These are phyloP conservation scores for Brevipalpus yothersi DNA, from an alignment of 1,140 invertebrate genomes.

Conservation along the genomic window DNA sequence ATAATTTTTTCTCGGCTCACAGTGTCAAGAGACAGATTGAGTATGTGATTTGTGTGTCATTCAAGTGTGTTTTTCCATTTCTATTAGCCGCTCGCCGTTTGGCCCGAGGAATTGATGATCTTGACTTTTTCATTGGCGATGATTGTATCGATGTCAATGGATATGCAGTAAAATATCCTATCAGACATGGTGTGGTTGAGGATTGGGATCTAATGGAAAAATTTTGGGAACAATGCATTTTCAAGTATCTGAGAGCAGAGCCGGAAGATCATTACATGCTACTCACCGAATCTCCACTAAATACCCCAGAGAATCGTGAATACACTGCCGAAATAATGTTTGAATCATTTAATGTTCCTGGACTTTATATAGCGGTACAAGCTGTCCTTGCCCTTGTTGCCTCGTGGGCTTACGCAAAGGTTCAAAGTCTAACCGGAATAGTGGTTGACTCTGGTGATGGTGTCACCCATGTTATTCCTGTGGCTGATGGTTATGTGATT, in stretches of 20 bases:
- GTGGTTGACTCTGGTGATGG: slow-evolving; percentile 98
- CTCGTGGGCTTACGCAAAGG: slow-evolving; percentile 49
- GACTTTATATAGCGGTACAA: slow-evolving; percentile 93
- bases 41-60: too few species aligned
- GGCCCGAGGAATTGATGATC: slow-evolving; percentile 84
- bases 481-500: slow-evolving; percentile 97
- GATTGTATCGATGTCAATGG: slow-evolving; percentile 85
- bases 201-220: slow-evolving; percentile 99
- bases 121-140: slow-evolving; percentile 94
- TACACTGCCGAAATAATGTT: slow-evolving; percentile 99
- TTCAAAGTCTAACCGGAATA: slow-evolving; percentile 73
- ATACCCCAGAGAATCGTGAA: slow-evolving; percentile 97
- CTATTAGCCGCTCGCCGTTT: slow-evolving; percentile 41
- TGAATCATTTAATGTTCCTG: slow-evolving; percentile 98
- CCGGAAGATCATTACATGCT: slow-evolving; percentile 98
- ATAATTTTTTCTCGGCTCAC: too few species aligned
- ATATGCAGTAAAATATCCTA: slow-evolving; percentile 91
- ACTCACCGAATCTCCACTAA: slow-evolving; percentile 90
- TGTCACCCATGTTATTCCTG: slow-evolving; percentile 99
- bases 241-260: slow-evolving; percentile 91
- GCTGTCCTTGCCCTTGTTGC: slow-evolving; percentile 92
- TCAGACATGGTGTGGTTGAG: slow-evolving; percentile 93
- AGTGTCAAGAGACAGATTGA: too few species aligned
- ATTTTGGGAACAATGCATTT: slow-evolving; percentile 95
- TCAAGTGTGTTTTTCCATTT: too few species aligned